These are phyloP conservation scores for Danio kyathit DNA, from an alignment of 2,797 vertebrate genomes.

Conservation along the genomic window DNA sequence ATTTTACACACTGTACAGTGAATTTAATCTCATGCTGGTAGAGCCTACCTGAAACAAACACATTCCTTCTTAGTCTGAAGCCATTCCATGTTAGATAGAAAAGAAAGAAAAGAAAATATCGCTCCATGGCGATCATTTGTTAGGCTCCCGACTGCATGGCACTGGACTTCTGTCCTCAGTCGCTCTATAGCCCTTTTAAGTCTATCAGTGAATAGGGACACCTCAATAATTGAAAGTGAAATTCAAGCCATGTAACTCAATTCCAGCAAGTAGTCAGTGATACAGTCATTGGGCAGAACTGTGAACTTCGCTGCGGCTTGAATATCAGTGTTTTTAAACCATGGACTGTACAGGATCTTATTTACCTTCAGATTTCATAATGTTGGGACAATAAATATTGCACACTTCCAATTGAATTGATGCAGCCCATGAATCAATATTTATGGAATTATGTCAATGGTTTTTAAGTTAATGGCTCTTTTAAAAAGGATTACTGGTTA, in stretches of 20 bases:
- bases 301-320: constrained; percentile 64
- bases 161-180: constrained; percentile 41
- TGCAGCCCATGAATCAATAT: not conserved
- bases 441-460: too few relatives aligned
- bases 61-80: constrained; percentile 59
- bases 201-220: constrained; percentile 71
- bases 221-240: constrained; percentile 77
- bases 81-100: constrained; percentile 63
- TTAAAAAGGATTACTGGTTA: too few relatives aligned
- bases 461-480: too few relatives aligned
- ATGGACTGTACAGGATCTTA: constrained; percentile 57
- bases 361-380: constrained; percentile 49
- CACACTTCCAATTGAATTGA: not conserved
- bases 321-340: constrained; percentile 75
- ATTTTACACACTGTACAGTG: not conserved
- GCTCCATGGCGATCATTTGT: constrained; percentile 61
- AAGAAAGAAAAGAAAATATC: constrained; percentile 53
- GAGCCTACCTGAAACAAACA: constrained; percentile 73
- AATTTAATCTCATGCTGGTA: constrained; percentile 5
- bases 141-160: constrained; percentile 43
- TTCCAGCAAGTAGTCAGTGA: constrained; percentile 59
- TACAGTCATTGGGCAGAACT: constrained; percentile 56
- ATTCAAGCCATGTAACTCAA: constrained; percentile 75
- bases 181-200: constrained; percentile 51
- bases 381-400: constrained; percentile 25